These are phyloP conservation scores for Arremon brunneinucha DNA, from an alignment of 2,797 vertebrate genomes.

Conservation along the genomic window DNA sequence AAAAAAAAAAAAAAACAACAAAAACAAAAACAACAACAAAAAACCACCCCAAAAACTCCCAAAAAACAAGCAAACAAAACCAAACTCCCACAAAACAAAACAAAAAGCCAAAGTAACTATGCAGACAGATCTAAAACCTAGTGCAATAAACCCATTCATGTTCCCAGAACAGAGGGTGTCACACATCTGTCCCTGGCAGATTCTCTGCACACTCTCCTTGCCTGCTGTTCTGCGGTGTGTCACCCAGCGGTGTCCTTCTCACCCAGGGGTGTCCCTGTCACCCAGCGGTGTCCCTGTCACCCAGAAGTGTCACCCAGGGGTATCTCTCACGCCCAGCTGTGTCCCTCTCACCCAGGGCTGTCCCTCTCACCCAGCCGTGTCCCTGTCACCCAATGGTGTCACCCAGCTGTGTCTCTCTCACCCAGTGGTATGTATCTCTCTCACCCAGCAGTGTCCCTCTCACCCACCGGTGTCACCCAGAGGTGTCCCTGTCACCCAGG, in stretches of 20 bases:
- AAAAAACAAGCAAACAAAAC: background rate
- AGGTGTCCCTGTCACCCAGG: rapidly evolving
- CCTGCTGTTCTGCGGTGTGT: background rate
- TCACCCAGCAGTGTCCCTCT: background rate
- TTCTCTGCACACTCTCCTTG: background rate
- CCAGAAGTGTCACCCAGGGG: rapidly evolving
- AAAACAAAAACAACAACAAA: background rate
- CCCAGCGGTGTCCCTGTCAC: rapidly evolving
- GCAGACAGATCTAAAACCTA: background rate
- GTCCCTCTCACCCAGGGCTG: rapidly evolving
- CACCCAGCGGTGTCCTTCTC: background rate
- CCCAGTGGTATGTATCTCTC: rapidly evolving
- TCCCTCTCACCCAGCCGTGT: background rate
- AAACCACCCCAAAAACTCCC: no score
- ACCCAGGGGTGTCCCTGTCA: no score
- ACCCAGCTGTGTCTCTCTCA: background rate
- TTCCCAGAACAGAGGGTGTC: background rate
- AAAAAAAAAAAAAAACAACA: background rate
- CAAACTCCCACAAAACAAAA: background rate
- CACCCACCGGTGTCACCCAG: background rate
- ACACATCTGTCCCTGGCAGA: background rate
- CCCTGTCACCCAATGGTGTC: background rate
- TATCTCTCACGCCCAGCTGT: background rate
- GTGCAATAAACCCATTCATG: background rate
- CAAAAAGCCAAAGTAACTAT: background rate